A percentile compares a stretch with the other conserved stretches of the same genome.
phyloP scores from a whole-genome alignment of 2,888 invertebrate genomes.

The Harmothoe impar region DNA sequence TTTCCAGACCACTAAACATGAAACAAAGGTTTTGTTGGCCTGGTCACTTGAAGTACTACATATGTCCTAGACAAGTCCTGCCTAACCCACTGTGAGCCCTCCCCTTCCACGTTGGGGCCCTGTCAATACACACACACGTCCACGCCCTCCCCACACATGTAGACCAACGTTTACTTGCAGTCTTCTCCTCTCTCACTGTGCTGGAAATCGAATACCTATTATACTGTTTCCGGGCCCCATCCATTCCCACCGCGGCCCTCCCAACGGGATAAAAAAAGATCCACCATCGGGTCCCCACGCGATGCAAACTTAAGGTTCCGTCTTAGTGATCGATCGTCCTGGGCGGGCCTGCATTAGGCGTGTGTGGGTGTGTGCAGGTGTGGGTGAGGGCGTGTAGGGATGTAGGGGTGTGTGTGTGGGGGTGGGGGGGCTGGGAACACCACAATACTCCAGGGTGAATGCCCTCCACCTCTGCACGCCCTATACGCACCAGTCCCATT shows the following conservation, averaged over 20 bases:
- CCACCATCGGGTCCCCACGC: not conserved
- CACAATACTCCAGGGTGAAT: not conserved
- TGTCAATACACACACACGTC: not conserved
- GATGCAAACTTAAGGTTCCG: slow-evolving; percentile 32
- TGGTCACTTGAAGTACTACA: too few relatives aligned
- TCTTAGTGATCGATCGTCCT: slow-evolving; percentile 14
- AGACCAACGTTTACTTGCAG: not conserved
- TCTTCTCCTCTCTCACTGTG: not conserved
- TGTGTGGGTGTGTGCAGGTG: not conserved
- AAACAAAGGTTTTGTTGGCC: too few relatives aligned
- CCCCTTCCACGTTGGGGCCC: too few relatives aligned
- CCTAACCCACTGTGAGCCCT: too few relatives aligned
- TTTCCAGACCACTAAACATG: too few relatives aligned
- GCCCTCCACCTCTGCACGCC: not conserved
- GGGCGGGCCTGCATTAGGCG: not conserved
- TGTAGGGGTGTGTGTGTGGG: not conserved
- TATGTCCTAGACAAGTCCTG: too few relatives aligned
- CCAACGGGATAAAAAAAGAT: not conserved
- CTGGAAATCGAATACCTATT: slow-evolving; percentile 42
- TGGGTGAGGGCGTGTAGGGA: not conserved
- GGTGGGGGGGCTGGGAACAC: not conserved
- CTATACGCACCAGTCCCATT: too few relatives aligned
- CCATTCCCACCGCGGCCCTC: not conserved
- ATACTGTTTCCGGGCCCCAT: not conserved
- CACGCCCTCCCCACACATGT: not conserved